These are phyloP conservation scores for Piezodorus guildinii DNA, from an alignment of 1,140 invertebrate genomes.

Conservation along the genomic window DNA sequence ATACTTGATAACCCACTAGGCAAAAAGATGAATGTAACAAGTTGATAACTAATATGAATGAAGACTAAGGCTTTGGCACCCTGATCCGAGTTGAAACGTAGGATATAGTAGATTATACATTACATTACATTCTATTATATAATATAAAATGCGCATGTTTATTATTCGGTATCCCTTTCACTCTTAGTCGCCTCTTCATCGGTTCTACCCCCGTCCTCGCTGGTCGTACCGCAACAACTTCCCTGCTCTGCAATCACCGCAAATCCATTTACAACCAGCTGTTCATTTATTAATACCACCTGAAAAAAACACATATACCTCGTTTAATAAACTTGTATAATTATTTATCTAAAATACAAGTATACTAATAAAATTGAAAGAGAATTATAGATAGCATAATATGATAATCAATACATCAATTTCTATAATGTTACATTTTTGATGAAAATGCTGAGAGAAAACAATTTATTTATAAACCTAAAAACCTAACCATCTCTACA, in stretches of 20 bases:
- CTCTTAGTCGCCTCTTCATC: neutral
- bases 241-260: conserved; percentile 34
- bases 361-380: too few relatives aligned
- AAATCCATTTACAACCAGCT: conserved; percentile 51
- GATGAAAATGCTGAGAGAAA: too few relatives aligned
- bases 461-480: too few relatives aligned
- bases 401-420: too few relatives aligned
- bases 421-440: too few relatives aligned
- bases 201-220: neutral
- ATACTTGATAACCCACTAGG: neutral
- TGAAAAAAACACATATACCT: conserved; percentile 34
- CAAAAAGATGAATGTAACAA: neutral
- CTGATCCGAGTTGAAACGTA: neutral
- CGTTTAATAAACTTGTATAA: too few relatives aligned
- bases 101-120: neutral
- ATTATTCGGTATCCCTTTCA: neutral
- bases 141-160: neutral
- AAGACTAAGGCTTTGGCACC: neutral
- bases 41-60: neutral
- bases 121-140: too few relatives aligned
- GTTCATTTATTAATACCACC: conserved; percentile 54
- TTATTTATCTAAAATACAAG: too few relatives aligned
- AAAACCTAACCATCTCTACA: too few relatives aligned
- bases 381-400: too few relatives aligned
- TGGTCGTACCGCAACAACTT: neutral